Conservation (phyloP, 2,888 invertebrate genomes). For the Metellina segmentata region DNA sequence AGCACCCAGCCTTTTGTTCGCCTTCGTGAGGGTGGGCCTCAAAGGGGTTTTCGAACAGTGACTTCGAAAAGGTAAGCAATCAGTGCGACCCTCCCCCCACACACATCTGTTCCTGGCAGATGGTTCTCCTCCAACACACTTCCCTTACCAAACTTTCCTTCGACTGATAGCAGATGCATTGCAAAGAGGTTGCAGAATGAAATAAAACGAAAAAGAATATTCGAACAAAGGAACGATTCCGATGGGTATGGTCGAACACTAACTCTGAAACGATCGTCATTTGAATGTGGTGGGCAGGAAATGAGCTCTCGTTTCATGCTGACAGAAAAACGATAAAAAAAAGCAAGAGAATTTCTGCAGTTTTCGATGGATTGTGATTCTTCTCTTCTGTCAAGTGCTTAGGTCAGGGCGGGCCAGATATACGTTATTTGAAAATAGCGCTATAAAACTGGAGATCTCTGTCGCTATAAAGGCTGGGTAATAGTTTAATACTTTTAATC, state of each 20-base stretch:
- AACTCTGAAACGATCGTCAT: slow-evolving; percentile 17
- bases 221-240: not conserved
- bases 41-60: slow-evolving; percentile 5
- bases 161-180: not conserved
- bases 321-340: not conserved
- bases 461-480: no score
- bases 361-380: not conserved
- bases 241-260: not conserved
- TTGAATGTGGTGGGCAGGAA: slow-evolving; percentile 24
- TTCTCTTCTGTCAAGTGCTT: not conserved
- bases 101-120: slow-evolving; percentile 18
- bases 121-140: not conserved
- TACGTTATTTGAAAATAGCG: no score
- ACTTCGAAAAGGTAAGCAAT: not conserved
- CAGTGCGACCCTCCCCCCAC: not conserved
- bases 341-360: not conserved
- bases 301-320: not conserved
- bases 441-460: no score
- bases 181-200: not conserved
- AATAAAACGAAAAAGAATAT: slow-evolving; percentile 2
- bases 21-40: not conserved
- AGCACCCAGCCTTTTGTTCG: not conserved
- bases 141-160: not conserved
- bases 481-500: no score
- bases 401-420: not conserved